These are phyloP conservation scores for Drosophila quinaria DNA, from an alignment of 2,888 invertebrate genomes.

Conservation along the genomic window DNA sequence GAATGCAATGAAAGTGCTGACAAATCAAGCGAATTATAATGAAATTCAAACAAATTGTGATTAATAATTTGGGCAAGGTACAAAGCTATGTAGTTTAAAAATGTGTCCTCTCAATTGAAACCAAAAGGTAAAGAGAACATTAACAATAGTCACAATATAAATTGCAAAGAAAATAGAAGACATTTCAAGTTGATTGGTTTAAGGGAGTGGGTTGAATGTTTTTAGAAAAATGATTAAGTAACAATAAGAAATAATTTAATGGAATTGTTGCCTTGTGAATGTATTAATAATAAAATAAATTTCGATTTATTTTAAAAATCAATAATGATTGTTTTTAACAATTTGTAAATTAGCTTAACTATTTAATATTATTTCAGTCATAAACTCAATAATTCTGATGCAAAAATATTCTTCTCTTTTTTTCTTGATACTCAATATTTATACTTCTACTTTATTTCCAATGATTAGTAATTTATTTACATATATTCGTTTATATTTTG, in stretches of 20 bases:
- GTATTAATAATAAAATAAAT: background rate
- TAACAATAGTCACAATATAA: conserved; percentile 27
- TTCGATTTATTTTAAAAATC: no score
- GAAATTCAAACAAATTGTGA: conserved; percentile 63
- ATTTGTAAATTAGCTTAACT: no score
- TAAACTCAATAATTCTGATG: background rate
- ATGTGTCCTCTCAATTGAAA: conserved; percentile 1
- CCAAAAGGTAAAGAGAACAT: conserved; percentile 16
- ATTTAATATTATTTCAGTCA: no score
- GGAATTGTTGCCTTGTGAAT: background rate
- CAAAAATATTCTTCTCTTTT: background rate
- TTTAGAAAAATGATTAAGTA: conserved; percentile 5
- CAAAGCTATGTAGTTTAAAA: conserved; percentile 13
- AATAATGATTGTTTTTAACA: no score
- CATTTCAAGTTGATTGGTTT: conserved; percentile 27
- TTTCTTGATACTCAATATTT: no score
- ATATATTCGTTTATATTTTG: background rate
- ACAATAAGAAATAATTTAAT: conserved; percentile 1
- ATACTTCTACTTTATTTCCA: no score
- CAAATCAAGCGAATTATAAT: conserved; percentile 67
- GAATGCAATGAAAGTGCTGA: conserved; percentile 49
- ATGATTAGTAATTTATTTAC: background rate
- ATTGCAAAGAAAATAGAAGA: conserved; percentile 37
- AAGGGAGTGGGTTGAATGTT: conserved; percentile 9
- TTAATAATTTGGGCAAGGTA: conserved; percentile 58